Evolutionary conservation across 2,888 invertebrate species (phyloP), one percentile per base, ranked within the genome.

Genomic region (Drosophila stalkeri): DNA sequence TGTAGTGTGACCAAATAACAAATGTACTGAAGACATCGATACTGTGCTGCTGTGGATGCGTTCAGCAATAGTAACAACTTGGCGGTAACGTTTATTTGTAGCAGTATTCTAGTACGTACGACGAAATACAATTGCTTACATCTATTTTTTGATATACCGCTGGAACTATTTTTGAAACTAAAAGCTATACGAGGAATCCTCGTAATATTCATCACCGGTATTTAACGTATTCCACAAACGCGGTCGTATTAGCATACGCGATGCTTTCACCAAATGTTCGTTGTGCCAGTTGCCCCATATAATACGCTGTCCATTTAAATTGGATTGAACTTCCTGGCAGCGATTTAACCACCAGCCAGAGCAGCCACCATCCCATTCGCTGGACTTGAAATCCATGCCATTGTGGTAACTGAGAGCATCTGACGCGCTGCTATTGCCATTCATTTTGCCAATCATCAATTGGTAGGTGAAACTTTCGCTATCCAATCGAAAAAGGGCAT

Each of bases 311-410:
- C 72, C 83, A 66, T 84, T 84, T 49, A 84, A 75, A 71, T 84
- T 84, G 31, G 68, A 72, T 18, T 66, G 18, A 23, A 27, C 49
- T 39, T 64, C 94, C 93, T 94, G 64, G 41, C 88, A 88, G 18
- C 41, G 68, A 82, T 94, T 94, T 82, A 94, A 94, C 95, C 95
- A 95, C 95, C 95, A 95, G 12, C 95, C 95, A 18, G 92, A 91
- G 0, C 94, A 94, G 14, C 93, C 94, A 27, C 93, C 91, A 81
- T 95, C 94, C 82, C 91, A 85, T 67, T 93, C 92, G 47, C 85
- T 91, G 0, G 92, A 91, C 63, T 90, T 91, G 55, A 93, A 95
- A 93, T 80, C 92, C 85, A 72, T 93, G 35, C 93, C 93, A 85
- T 94, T 94, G 82, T 95, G 94, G 68, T 93, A 94, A 12, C 93